Evolutionary conservation across 2,888 invertebrate species (phyloP).

Genomic region (Catocala fraxini): DNA sequence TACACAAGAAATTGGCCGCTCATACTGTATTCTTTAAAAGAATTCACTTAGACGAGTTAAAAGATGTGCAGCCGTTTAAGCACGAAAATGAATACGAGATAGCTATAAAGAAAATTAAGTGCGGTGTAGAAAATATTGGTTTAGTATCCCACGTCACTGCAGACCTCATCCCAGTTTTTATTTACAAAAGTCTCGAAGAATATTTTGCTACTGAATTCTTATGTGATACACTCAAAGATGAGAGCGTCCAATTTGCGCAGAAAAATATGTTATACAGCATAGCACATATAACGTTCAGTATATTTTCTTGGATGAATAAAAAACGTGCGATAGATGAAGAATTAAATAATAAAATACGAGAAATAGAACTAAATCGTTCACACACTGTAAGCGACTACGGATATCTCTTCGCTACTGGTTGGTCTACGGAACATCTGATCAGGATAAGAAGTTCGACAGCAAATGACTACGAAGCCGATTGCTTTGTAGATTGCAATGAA

Average conservation of each 20-base stretch:
- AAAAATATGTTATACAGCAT: conserved; percentile 6
- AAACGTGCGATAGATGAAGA: neutral
- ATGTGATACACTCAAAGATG: conserved; percentile 3
- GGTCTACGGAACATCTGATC: too few species aligned
- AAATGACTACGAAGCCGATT: too few species aligned
- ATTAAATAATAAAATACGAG: too few species aligned
- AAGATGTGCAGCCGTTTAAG: conserved; percentile 9
- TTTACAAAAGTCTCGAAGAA: conserved; percentile 11
- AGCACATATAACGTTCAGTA: neutral
- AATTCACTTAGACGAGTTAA: conserved; percentile 7
- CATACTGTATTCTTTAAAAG: neutral
- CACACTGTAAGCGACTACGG: too few species aligned
- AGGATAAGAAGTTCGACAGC: too few species aligned
- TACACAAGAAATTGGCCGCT: conserved; percentile 33
- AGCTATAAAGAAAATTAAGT: neutral
- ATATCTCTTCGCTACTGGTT: neutral
- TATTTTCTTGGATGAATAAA: conserved; percentile 3
- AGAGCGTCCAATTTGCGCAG: neutral
- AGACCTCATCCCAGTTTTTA: neutral
- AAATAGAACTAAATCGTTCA: too few species aligned
- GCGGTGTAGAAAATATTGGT: conserved; percentile 8
- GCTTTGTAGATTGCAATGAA: too few species aligned
- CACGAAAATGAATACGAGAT: neutral
- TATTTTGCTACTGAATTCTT: conserved; percentile 13
- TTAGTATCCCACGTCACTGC: conserved; percentile 1